These are phyloP conservation scores for Sebastes diploproa DNA, from an alignment of 2,797 vertebrate species.

Conservation along the genomic window DNA sequence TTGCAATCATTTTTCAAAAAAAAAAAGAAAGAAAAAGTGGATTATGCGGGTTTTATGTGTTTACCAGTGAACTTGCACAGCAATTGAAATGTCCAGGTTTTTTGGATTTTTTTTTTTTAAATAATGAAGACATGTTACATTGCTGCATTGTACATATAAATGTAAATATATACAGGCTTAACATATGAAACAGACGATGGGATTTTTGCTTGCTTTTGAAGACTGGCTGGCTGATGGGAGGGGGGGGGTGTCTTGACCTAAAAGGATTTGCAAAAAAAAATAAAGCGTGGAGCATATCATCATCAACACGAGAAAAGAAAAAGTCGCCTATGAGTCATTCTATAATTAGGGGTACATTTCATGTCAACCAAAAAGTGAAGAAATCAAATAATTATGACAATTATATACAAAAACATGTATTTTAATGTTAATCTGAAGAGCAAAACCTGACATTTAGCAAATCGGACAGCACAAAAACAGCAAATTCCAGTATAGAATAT, in stretches of 20 bases:
- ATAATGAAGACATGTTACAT: constrained; percentile 81
- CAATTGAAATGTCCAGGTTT: constrained; percentile 81
- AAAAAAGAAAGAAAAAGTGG: constrained; percentile 72
- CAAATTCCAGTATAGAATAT: too few relatives aligned
- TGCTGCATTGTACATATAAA: constrained; percentile 77
- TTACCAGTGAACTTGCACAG: constrained; percentile 89
- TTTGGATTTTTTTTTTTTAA: constrained; percentile 67
- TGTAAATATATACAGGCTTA: constrained; percentile 73
- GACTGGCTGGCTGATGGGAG: constrained; percentile 8
- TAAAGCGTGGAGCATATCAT: constrained; percentile 32
- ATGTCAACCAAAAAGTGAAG: too few relatives aligned
- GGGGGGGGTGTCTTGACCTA: constrained; percentile 12
- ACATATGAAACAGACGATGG: constrained; percentile 63
- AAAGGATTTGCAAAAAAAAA: constrained; percentile 49
- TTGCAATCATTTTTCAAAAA: constrained; percentile 84
- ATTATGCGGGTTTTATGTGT: constrained; percentile 91
- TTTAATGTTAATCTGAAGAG: too few relatives aligned
- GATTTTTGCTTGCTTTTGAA: constrained; percentile 59
- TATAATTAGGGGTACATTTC: too few relatives aligned
- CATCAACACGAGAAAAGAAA: constrained; percentile 30
- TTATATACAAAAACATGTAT: too few relatives aligned
- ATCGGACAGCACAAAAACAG: too few relatives aligned
- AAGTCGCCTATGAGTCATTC: background rate
- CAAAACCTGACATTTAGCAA: too few relatives aligned
- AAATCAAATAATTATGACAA: too few relatives aligned